Conservation (phyloP, 1,140 invertebrate genomes). For the Aphaenogaster floridana region DNA sequence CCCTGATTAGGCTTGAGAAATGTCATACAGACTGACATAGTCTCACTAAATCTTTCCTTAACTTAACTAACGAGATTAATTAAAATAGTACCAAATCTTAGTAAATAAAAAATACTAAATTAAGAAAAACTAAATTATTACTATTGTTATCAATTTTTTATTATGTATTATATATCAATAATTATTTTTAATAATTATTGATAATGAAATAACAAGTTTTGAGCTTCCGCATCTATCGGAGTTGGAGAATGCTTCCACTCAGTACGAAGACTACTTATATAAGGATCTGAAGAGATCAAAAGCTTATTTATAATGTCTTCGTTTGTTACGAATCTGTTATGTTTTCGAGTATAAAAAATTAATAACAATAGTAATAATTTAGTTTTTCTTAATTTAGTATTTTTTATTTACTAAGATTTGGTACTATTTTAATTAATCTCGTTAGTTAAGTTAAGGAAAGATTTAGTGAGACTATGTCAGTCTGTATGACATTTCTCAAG, state of each 20-base stretch:
- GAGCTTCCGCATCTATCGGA: neutral
- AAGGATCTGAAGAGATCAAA: constrained; percentile 10
- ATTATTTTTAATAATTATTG: neutral
- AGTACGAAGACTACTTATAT: constrained; percentile 23
- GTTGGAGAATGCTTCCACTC: neutral
- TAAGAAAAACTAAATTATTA: no score
- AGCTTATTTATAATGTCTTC: constrained; percentile 4
- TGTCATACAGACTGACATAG: no score
- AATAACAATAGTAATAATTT: no score
- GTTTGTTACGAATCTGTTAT: neutral
- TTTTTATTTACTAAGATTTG: no score
- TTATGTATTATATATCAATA: neutral
- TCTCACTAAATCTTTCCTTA: neutral
- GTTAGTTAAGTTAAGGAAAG: no score
- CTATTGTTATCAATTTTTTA: neutral
- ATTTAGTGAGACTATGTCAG: no score
- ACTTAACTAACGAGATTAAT: neutral
- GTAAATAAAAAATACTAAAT: no score
- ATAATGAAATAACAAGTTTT: neutral
- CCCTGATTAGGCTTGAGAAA: constrained; percentile 2
- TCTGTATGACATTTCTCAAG: no score
- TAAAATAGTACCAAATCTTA: neutral
- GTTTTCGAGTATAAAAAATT: neutral
- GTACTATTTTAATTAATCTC: no score
- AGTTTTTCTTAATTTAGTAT: no score